Evolutionary conservation across 1,140 invertebrate genomes (phyloP).

Genomic region (Dendroctonus valens): DNA sequence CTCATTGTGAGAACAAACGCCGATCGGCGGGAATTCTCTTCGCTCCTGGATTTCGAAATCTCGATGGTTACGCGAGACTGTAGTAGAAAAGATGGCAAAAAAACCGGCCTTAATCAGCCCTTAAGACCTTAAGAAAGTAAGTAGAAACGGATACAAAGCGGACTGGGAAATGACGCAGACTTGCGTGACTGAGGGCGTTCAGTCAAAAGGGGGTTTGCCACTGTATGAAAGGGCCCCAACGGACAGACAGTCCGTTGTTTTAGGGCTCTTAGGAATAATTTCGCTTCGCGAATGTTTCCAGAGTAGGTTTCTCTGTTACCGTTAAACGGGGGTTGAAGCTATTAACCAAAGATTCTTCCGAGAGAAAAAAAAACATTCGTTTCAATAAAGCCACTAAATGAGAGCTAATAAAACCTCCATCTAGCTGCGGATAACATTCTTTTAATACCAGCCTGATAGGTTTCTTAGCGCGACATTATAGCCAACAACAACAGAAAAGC

Average conservation of each 20-base stretch:
- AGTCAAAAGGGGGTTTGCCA: background rate
- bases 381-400: background rate
- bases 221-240: constrained; percentile 1
- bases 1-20: constrained; percentile 35
- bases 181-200: constrained; percentile 5
- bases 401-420: background rate
- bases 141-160: background rate
- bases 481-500: constrained; percentile 18
- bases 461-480: constrained; percentile 3
- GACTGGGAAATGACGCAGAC: background rate
- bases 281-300: background rate
- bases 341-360: background rate
- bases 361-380: background rate
- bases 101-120: too few relatives aligned
- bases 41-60: background rate
- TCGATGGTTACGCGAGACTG: too few relatives aligned
- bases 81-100: too few relatives aligned
- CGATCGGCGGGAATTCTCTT: constrained; percentile 3
- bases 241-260: constrained; percentile 1
- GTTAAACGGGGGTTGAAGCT: too few relatives aligned
- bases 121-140: too few relatives aligned
- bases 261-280: constrained; percentile 2
- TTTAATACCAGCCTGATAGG: background rate
- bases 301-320: background rate
- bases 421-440: background rate